Evolutionary conservation across 1,140 invertebrate genomes (phyloP).

Genomic region (Brachystomella parvula): DNA sequence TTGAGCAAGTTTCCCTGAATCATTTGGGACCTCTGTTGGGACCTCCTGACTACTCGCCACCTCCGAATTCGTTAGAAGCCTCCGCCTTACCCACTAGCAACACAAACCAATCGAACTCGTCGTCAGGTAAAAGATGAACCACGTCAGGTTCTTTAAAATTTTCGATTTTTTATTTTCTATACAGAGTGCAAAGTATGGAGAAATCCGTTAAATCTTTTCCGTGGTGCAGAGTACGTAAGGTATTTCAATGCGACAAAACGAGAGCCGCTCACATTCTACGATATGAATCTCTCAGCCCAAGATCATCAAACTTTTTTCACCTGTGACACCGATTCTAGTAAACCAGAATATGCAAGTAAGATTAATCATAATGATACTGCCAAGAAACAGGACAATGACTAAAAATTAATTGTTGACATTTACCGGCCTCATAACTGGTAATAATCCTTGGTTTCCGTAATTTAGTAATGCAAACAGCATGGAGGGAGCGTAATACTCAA

Average conservation of each 20-base stretch:
- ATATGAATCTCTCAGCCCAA: conserved; percentile 97
- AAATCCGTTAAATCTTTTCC: conserved; percentile 90
- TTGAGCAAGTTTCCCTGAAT: conserved; percentile 91
- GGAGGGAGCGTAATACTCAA: conserved; percentile 88
- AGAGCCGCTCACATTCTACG: conserved; percentile 95
- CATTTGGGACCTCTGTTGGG: conserved; percentile 91
- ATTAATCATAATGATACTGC: conserved; percentile 16
- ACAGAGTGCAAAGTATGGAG: conserved; percentile 95
- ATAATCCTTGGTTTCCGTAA: conserved; percentile 10
- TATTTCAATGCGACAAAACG: conserved; percentile 85
- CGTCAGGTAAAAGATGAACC: conserved; percentile 40
- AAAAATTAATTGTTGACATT: background rate
- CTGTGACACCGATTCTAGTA: conserved; percentile 80
- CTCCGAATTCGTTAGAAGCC: conserved; percentile 40
- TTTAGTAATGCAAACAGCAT: conserved; percentile 89
- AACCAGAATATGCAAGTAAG: conserved; percentile 82
- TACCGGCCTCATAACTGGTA: background rate
- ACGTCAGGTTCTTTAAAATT: background rate
- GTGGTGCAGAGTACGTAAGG: conserved; percentile 91
- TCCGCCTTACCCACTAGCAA: conserved; percentile 23
- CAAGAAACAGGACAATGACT: conserved; percentile 12
- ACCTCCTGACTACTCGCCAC: conserved; percentile 53
- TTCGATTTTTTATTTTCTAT: conserved; percentile 38
- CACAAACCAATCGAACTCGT: conserved; percentile 42
- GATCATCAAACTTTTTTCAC: conserved; percentile 98